Conservation (phyloP, 2,888 invertebrate genomes). For the Glyphotaelius pellucidus region DNA sequence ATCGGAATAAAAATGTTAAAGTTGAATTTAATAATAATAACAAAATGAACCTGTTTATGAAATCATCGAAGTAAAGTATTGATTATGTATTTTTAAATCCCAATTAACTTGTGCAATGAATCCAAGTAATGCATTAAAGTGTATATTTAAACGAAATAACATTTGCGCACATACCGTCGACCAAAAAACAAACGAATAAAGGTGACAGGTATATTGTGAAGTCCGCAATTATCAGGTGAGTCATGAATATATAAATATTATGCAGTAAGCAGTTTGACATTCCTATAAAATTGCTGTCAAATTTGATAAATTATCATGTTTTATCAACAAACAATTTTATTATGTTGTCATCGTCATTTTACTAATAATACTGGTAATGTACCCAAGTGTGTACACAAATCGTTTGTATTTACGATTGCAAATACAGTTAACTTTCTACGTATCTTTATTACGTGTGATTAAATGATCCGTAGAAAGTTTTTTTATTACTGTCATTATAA, state of each 20-base stretch:
- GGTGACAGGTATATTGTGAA: not conserved
- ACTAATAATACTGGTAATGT: not conserved
- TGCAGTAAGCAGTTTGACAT: not conserved
- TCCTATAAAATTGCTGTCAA: not conserved
- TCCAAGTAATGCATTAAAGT: not conserved
- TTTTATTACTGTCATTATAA: not conserved
- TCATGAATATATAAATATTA: not conserved
- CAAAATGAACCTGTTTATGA: not conserved
- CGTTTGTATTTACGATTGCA: not conserved
- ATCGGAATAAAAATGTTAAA: not conserved
- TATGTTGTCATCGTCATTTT: not conserved
- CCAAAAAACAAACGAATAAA: not conserved
- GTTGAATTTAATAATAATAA: not conserved
- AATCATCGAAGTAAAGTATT: conserved; percentile 15
- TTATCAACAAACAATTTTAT: not conserved
- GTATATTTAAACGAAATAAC: conserved; percentile 20
- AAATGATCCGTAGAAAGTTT: not conserved
- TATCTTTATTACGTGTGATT: not conserved
- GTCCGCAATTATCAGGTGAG: not conserved
- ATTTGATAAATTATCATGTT: not conserved
- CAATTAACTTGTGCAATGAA: not conserved
- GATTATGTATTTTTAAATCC: not conserved
- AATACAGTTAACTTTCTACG: not conserved
- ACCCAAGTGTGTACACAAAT: not conserved
- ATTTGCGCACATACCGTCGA: conserved; percentile 13